A percentile compares a stretch with the other conserved stretches of the same genome.
Conservation (phyloP, 2,888 invertebrate species). For the Endotricha flammealis region DNA sequence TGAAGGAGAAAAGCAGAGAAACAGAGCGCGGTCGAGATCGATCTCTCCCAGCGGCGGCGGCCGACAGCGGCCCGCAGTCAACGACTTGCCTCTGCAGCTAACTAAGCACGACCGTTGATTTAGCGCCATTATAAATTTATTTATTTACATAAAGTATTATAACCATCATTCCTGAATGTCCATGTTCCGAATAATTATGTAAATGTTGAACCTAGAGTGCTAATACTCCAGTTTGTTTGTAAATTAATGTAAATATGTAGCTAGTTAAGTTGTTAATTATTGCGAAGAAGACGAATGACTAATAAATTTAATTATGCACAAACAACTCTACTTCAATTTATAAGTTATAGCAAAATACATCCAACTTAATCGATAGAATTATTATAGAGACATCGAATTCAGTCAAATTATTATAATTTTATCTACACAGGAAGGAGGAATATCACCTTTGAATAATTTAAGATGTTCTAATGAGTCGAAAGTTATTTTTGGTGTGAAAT, state of each 20-base stretch:
- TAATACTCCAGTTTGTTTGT: slow-evolving; percentile 58
- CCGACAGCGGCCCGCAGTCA: slow-evolving; percentile 43
- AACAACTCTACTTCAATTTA: slow-evolving; percentile 34
- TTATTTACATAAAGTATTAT: slow-evolving; percentile 51
- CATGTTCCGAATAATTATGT: slow-evolving; percentile 59
- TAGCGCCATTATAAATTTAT: slow-evolving; percentile 39
- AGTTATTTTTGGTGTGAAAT: neutral
- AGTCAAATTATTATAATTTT: slow-evolving; percentile 1
- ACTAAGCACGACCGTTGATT: slow-evolving; percentile 84
- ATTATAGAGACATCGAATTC: slow-evolving; percentile 1
- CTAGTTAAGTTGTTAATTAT: slow-evolving; percentile 56
- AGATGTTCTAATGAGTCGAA: neutral
- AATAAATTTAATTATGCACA: slow-evolving; percentile 54
- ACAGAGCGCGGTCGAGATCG: slow-evolving; percentile 67
- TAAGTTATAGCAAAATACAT: slow-evolving; percentile 14
- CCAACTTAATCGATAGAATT: slow-evolving; percentile 10
- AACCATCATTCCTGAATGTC: slow-evolving; percentile 51
- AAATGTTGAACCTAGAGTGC: slow-evolving; percentile 54
- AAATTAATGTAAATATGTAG: slow-evolving; percentile 67
- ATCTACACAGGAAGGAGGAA: slow-evolving; percentile 1
- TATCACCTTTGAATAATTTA: slow-evolving; percentile 6
- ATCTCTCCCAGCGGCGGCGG: slow-evolving; percentile 70
- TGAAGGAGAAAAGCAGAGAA: slow-evolving; percentile 69
- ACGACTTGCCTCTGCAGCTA: slow-evolving; percentile 82
- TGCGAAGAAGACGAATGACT: slow-evolving; percentile 44